Percentiles rank a stretch among this genome's conserved stretches.
These are phyloP conservation scores for pig (Sus scrofa) DNA, from an alignment of 2,113 vertebrate genomes.

Conservation along the genomic window DNA sequence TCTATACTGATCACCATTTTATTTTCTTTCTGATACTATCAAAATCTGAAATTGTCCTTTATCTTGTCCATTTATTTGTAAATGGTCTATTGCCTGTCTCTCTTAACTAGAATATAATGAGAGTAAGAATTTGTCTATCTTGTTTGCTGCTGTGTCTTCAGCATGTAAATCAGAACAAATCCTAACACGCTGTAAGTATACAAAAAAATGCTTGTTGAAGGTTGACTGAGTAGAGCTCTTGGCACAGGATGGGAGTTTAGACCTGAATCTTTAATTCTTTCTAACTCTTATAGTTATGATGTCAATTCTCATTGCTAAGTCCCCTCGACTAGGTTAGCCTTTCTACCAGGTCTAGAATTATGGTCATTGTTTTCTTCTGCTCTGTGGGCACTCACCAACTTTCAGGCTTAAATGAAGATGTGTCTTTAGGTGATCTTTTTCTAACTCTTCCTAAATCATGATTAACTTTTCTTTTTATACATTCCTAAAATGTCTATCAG, in stretches of 20 bases:
- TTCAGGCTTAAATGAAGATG: background rate
- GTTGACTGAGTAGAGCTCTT: background rate
- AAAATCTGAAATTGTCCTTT: background rate
- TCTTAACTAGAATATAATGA: background rate
- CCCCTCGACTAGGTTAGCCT: background rate
- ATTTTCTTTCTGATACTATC: background rate
- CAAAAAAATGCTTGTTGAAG: background rate
- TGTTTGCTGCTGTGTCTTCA: background rate
- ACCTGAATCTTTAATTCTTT: background rate
- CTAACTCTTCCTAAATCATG: background rate
- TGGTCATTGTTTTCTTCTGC: background rate
- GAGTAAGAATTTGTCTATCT: background rate
- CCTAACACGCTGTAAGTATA: background rate
- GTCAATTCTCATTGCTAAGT: background rate
- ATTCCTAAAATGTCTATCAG: constrained; percentile 3
- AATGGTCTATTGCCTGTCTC: background rate
- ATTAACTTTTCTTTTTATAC: background rate
- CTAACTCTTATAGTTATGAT: background rate
- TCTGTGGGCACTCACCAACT: background rate
- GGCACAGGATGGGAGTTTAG: background rate
- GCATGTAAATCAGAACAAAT: background rate
- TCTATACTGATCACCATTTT: background rate
- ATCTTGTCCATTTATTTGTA: background rate
- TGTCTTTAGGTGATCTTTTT: background rate
- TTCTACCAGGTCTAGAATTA: background rate